phyloP scores from a whole-genome alignment of 2,888 invertebrate genomes.

The Campopleginae sp. region DNA sequence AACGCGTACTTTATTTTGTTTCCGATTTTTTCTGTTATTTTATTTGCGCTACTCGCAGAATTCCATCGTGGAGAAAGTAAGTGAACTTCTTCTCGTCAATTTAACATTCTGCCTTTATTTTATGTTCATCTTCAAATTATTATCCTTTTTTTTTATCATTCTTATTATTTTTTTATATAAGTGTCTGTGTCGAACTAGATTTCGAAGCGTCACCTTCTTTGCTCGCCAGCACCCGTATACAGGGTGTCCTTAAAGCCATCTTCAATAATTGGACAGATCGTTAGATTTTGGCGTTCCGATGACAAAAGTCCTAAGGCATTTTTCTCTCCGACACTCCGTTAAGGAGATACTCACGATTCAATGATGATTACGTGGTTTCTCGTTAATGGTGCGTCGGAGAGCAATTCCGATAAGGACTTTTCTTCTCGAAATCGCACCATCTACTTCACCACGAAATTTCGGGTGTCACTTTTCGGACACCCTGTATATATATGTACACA shows the following conservation, averaged over 20 bases:
- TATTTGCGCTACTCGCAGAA: constrained; percentile 88
- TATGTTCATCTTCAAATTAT: constrained; percentile 44
- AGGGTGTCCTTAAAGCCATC: neutral
- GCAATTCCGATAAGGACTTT: neutral
- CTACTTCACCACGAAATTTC: neutral
- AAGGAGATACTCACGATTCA: neutral
- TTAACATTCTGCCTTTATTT: constrained; percentile 67
- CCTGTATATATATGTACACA: constrained; percentile 33
- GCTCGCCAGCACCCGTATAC: constrained; percentile 65
- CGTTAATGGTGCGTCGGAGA: neutral
- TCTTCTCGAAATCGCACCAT: neutral
- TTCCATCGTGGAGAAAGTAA: constrained; percentile 99
- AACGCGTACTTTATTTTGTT: constrained; percentile 84
- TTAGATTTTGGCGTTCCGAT: neutral
- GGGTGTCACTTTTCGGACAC: constrained; percentile 35
- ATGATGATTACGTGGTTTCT: neutral
- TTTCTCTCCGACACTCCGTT: neutral
- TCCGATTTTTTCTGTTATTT: constrained; percentile 84
- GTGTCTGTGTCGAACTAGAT: constrained; percentile 41
- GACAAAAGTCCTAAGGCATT: neutral
- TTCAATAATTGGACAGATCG: neutral
- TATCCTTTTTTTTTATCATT: constrained; percentile 29
- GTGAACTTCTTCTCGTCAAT: constrained; percentile 83
- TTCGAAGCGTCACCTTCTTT: constrained; percentile 64
- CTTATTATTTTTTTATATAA: constrained; percentile 29